These are phyloP conservation scores for Drosophila dives DNA, from an alignment of 2,888 invertebrate species.

Conservation along the genomic window DNA sequence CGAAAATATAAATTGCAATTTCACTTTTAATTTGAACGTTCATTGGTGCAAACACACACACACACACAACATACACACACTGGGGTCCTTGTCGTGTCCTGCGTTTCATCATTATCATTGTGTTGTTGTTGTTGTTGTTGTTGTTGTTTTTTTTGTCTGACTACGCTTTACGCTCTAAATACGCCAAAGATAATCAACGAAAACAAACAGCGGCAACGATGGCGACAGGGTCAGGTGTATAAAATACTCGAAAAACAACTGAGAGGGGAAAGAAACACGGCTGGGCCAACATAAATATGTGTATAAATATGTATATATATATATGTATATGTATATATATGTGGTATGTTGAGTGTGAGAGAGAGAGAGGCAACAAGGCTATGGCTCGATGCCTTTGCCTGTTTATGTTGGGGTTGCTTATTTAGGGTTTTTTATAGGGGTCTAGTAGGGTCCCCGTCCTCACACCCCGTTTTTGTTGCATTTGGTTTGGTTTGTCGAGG, in stretches of 20 bases:
- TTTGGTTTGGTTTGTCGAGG: constrained; percentile 19
- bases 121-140: constrained; percentile 19
- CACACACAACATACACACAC: background rate
- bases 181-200: constrained; percentile 83
- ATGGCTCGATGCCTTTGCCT: constrained; percentile 56
- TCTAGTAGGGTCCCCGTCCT: constrained; percentile 31
- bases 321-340: background rate
- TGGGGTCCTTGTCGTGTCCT: constrained; percentile 48
- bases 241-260: constrained; percentile 31
- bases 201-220: constrained; percentile 74
- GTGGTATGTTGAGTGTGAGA: background rate
- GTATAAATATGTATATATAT: background rate
- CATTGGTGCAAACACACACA: constrained; percentile 1
- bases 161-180: constrained; percentile 84
- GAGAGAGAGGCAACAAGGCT: constrained; percentile 16
- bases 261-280: constrained; percentile 9
- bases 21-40: constrained; percentile 74
- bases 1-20: constrained; percentile 77
- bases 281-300: background rate
- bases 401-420: constrained; percentile 42
- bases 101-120: constrained; percentile 66
- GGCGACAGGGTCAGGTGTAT: constrained; percentile 78
- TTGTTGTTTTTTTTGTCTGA: constrained; percentile 64
- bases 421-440: constrained; percentile 51
- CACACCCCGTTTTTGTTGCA: background rate